A percentile compares a stretch with the other conserved stretches of the same genome.
phyloP scores from a whole-genome alignment of 2,797 vertebrate genomes.

The Platalea minor region DNA sequence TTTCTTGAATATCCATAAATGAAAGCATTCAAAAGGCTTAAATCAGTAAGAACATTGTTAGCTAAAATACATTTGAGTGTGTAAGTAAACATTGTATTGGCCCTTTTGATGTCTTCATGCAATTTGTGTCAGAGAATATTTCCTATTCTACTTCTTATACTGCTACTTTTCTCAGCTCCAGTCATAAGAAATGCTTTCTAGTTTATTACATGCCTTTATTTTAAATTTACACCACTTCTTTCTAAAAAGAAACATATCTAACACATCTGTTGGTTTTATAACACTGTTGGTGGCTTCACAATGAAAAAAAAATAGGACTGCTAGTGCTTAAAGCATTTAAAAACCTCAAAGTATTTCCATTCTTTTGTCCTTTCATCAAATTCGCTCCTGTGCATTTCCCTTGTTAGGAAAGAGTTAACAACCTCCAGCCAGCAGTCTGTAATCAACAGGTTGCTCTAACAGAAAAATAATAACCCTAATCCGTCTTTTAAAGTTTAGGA shows the following conservation, averaged over 20 bases:
- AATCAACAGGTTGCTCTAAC: constrained; percentile 69
- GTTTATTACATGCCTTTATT: constrained; percentile 47
- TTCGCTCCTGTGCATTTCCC: constrained; percentile 9
- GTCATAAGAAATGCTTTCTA: constrained; percentile 16
- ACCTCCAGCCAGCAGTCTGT: constrained; percentile 37
- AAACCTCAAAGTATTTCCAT: background rate
- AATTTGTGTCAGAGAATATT: constrained; percentile 18
- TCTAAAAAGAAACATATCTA: constrained; percentile 45
- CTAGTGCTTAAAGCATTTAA: constrained; percentile 35
- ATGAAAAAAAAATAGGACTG: background rate
- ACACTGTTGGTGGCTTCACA: background rate
- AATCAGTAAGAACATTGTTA: background rate
- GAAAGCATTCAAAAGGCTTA: background rate
- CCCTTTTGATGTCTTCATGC: background rate
- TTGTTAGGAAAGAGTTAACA: constrained; percentile 55
- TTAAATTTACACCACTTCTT: constrained; percentile 45
- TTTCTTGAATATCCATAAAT: background rate
- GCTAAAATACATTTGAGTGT: constrained; percentile 32
- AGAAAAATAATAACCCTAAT: constrained; percentile 55
- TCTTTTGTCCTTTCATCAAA: constrained; percentile 8
- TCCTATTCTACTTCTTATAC: constrained; percentile 21
- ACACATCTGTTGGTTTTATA: constrained; percentile 43
- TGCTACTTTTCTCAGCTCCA: constrained; percentile 33
- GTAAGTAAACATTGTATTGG: background rate
- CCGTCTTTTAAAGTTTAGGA: constrained; percentile 44